Evolutionary conservation across 2,797 vertebrate species (phyloP), one percentile per base, ranked within the genome.

Genomic region (Tapera naevia): DNA sequence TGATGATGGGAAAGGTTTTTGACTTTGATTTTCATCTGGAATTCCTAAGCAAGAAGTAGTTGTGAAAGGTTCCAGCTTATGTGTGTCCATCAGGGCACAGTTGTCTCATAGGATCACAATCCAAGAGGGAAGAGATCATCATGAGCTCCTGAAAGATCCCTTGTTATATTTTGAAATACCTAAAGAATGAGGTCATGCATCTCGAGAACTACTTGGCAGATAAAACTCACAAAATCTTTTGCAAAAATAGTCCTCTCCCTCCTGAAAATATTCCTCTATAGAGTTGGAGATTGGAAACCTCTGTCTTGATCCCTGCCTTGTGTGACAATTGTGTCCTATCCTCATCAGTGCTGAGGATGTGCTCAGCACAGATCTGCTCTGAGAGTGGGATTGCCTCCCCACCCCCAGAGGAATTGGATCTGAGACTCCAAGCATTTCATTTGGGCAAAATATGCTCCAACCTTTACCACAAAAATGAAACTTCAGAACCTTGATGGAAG

Each of bases 251-350:
- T 10, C 45, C 9, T 21, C 27, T 69, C 8, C 79, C 69, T 80
- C 65, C 70, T 51, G 25, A 41, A 71, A 76, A 39, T 56, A 17
- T 17, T 75, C 22, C 35, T 75, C 23, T 48, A 0, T 27, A 21
- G 35, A 58, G 28, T 35, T 67, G 57, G 35, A 65, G 24, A 35
- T 64, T 45, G 22, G 60, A 64, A 51, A 51, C 30, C 57, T 76
- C 22, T 66, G 41, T 30, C 53, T 28, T 21, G 24, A 23, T 30
- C 0, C 0, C 62, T 69, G 16, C n/a, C 17, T 67, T n/a, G 0
- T 5, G 7, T 22, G 37, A 27, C 13, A 17, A 19, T 45, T 37
- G 61, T 70, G 57, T 45, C 39, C 48, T 74, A 43, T 28, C 27
- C 45, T 70, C 15, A 3, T 10, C n/a, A 27, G 45, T 57, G 11